Evolutionary conservation across 2,888 invertebrate species (phyloP), one percentile per base, ranked within the genome.

Genomic region (Disparrhopalites patrizii): DNA sequence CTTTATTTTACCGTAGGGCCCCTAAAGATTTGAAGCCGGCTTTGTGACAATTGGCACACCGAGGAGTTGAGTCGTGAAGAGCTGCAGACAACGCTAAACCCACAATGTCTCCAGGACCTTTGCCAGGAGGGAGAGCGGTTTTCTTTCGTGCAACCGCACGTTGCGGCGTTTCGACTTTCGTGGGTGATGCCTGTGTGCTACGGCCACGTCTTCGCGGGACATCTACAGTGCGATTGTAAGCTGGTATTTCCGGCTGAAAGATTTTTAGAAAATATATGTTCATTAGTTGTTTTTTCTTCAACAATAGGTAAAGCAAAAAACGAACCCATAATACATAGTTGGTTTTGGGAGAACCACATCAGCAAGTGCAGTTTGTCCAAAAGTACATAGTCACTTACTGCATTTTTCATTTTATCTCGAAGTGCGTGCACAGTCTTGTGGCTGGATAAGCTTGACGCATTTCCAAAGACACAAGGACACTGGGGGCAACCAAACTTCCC

Each of bases 61-160:
- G 7, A 23, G 43, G 47, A 7, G 31, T 52, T 18, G 50, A 7
- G 18, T 54, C 54, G 36, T 62, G 33, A 51, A 65, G 36, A 8
- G 65, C 65, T 18, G 65, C 65, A 23, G 65, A 43, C 7, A 65
- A 58, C 3, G 65, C 65, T 38, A 65, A 20, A 5, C 65, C 65
- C 13, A 65, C 28, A 38, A 65, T 65, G 33, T 64, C 64, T 27
- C n/a, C 8, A 8, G 36, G n/a, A 20, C 27, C 27, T 8, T 31
- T n/a, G n/a, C 52, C 20, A 15, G 64, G 64, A 28, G 64, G 64
- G 8, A 43, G 20, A 31, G 56, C 27, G 1, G 64, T 64, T 30
- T 64, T 64, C 36, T 64, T 64, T 15, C 56, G 27, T 2, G 64
- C 64, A 13, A 64, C 56, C 5, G 62, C n/a, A 20, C 31, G 31